Conservation (phyloP, 2,113 vertebrate species). For the Nerophis ophidion region DNA sequence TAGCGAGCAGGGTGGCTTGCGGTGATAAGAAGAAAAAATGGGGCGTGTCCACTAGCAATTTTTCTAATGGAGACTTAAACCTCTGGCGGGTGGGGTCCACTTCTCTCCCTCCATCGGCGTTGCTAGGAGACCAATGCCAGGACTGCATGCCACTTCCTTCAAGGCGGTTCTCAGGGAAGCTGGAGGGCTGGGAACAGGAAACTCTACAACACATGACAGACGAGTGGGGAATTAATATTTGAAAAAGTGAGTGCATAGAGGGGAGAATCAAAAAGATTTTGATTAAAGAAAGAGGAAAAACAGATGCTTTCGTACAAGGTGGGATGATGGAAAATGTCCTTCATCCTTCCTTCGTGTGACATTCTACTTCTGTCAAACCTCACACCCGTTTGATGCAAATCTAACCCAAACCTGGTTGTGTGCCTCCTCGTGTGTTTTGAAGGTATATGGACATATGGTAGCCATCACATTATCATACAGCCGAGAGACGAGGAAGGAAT, state of each 20-base stretch:
- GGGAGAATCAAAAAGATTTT: not conserved
- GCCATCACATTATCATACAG: constrained; percentile 49
- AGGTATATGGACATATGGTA: constrained; percentile 64
- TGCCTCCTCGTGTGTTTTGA: constrained; percentile 58
- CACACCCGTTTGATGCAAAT: constrained; percentile 52
- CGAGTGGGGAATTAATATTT: constrained; percentile 67
- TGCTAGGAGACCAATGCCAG: constrained; percentile 41
- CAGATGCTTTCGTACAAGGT: constrained; percentile 72
- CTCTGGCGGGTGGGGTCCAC: constrained; percentile 21
- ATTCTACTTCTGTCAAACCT: constrained; percentile 48
- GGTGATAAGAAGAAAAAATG: constrained; percentile 24
- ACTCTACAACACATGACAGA: constrained; percentile 59
- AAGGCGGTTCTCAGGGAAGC: constrained; percentile 66
- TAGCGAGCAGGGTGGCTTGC: constrained; percentile 31
- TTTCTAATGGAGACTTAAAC: constrained; percentile 32
- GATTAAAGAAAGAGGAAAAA: constrained; percentile 55
- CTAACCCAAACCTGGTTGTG: constrained; percentile 55
- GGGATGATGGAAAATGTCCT: constrained; percentile 64
- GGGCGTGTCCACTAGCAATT: constrained; percentile 40
- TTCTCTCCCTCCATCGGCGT: constrained; percentile 15
- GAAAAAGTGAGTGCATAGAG: constrained; percentile 48
- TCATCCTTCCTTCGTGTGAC: constrained; percentile 40
- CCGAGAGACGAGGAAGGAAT: constrained; percentile 23
- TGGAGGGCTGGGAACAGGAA: constrained; percentile 64
- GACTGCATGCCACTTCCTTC: constrained; percentile 60